Evolutionary conservation across 2,113 vertebrate genomes (phyloP).

Genomic region (Corythaeola cristata): DNA sequence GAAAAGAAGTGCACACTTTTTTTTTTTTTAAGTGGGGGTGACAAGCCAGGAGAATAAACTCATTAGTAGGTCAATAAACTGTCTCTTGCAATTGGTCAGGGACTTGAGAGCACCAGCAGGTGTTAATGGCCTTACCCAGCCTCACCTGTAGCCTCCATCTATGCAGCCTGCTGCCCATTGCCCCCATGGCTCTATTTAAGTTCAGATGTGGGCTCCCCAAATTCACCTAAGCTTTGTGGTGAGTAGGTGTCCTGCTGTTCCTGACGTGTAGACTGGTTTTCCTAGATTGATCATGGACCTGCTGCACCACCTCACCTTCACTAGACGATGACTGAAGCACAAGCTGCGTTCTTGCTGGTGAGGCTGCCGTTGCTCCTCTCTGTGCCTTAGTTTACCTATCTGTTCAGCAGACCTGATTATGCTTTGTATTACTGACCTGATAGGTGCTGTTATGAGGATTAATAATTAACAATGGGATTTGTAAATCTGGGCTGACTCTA

Average conservation of each 20-base stretch:
- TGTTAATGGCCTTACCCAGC: neutral
- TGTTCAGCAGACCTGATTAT: neutral
- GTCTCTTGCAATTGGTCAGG: neutral
- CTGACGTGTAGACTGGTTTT: neutral
- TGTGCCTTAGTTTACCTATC: slow-evolving; percentile 1
- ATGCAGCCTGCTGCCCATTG: neutral
- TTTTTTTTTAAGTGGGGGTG: neutral
- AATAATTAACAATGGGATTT: slow-evolving; percentile 24
- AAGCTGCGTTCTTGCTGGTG: rapidly evolving
- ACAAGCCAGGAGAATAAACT: neutral
- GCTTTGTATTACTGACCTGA: neutral
- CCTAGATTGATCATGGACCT: neutral
- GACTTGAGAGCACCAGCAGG: neutral
- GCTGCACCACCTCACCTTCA: neutral
- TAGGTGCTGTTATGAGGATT: neutral
- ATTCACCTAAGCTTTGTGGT: neutral
- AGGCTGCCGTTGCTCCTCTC: neutral
- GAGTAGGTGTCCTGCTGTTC: neutral
- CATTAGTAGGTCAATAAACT: neutral
- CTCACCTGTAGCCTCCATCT: neutral
- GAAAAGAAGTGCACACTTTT: neutral
- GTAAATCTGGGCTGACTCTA: neutral
- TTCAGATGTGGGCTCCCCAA: rapidly evolving
- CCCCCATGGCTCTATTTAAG: neutral
- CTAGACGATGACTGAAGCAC: rapidly evolving